phyloP scores from a whole-genome alignment of 2,888 invertebrate genomes.

The Pseudeuparius sepicola region DNA sequence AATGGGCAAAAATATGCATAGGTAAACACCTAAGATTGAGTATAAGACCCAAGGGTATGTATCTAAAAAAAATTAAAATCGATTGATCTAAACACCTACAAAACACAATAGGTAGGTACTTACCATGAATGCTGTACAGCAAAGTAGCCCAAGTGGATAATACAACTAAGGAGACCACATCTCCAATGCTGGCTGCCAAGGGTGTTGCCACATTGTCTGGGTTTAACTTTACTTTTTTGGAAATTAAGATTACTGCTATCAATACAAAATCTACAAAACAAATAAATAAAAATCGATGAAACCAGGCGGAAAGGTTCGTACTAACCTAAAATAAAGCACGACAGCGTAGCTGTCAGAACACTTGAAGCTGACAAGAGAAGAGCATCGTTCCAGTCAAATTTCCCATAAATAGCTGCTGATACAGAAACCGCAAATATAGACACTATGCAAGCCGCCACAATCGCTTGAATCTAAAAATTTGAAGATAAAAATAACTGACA shows the following conservation, averaged over 20 bases:
- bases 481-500: too few relatives aligned
- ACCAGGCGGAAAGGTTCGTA: conserved; percentile 9
- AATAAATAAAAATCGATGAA: neutral
- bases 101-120: conserved; percentile 29
- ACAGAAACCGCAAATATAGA: conserved; percentile 73
- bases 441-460: conserved; percentile 78
- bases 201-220: conserved; percentile 97
- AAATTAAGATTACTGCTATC: conserved; percentile 80
- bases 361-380: conserved; percentile 72
- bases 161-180: conserved; percentile 82
- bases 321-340: conserved; percentile 83
- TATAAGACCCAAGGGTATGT: conserved; percentile 68
- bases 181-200: conserved; percentile 90
- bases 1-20: conserved; percentile 51
- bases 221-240: conserved; percentile 76
- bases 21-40: conserved; percentile 47
- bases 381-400: conserved; percentile 59
- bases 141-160: conserved; percentile 74
- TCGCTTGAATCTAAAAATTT: conserved; percentile 61
- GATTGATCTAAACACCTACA: neutral
- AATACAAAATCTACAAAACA: conserved; percentile 66
- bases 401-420: conserved; percentile 53
- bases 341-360: conserved; percentile 82
- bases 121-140: conserved; percentile 61
- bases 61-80: conserved; percentile 38